phyloP scores from a whole-genome alignment of 2,113 vertebrate genomes.

The Chunga burmeisteri region DNA sequence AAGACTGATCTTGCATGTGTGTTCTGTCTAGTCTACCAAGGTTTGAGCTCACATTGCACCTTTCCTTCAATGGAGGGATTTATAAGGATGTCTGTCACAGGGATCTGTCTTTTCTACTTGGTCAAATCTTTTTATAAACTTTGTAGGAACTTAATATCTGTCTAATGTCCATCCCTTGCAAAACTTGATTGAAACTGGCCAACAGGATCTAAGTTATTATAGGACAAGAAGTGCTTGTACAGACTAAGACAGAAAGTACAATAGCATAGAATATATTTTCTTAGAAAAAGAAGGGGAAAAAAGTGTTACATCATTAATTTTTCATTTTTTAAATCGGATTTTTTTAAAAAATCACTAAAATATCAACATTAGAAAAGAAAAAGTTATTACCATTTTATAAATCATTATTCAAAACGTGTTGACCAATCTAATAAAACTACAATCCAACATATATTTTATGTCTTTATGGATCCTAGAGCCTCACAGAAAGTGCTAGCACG shows the following conservation, averaged over 20 bases:
- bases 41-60: not conserved
- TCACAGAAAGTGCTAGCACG: not conserved
- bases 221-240: not conserved
- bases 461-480: not conserved
- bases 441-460: not conserved
- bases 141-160: not conserved
- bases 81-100: not conserved
- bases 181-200: not conserved
- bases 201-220: not conserved
- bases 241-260: not conserved
- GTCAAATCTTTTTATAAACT: not conserved
- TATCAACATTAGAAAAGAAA: not conserved
- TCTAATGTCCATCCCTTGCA: not conserved
- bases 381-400: not conserved
- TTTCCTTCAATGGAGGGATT: not conserved
- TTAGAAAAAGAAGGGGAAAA: rapidly evolving
- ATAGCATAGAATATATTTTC: not conserved
- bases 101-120: not conserved
- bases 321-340: not conserved
- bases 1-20: not conserved
- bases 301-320: not conserved
- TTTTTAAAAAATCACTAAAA: not conserved
- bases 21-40: not conserved
- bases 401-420: not conserved
- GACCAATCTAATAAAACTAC: not conserved